These are phyloP conservation scores for Disparrhopalites patrizii DNA, from an alignment of 2,888 invertebrate species.

Conservation along the genomic window DNA sequence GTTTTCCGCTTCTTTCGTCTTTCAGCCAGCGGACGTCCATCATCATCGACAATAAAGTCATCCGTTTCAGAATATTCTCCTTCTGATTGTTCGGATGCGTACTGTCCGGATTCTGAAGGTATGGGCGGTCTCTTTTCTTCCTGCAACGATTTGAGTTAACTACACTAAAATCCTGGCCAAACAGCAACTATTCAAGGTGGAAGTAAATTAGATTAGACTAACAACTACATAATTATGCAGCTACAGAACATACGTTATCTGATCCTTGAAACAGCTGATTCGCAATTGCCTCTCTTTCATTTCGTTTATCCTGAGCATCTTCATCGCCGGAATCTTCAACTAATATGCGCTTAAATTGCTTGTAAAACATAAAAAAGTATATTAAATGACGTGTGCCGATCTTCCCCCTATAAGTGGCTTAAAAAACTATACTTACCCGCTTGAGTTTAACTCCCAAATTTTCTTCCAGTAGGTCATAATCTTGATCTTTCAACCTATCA, in stretches of 20 bases:
- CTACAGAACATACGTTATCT: slow-evolving; percentile 66
- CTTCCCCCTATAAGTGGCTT: not conserved
- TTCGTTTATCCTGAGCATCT: slow-evolving; percentile 66
- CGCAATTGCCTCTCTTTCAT: slow-evolving; percentile 82
- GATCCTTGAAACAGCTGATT: slow-evolving; percentile 82
- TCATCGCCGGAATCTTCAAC: slow-evolving; percentile 90
- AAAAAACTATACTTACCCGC: slow-evolving; percentile 63
- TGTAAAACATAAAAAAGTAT: slow-evolving; percentile 57
- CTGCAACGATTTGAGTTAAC: no score
- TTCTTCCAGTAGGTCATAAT: slow-evolving; percentile 95
- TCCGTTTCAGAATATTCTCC: slow-evolving; percentile 82
- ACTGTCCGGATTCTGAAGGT: slow-evolving; percentile 56
- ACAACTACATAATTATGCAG: no score
- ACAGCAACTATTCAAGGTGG: no score
- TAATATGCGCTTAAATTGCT: slow-evolving; percentile 79
- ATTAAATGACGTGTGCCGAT: not conserved
- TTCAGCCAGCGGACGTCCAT: slow-evolving; percentile 80
- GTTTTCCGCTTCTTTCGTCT: slow-evolving; percentile 73
- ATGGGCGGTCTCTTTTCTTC: slow-evolving; percentile 70
- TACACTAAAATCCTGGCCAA: no score
- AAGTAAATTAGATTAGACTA: no score
- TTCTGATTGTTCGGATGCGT: slow-evolving; percentile 73
- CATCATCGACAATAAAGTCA: slow-evolving; percentile 97
- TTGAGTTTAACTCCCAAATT: slow-evolving; percentile 92
- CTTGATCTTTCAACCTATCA: slow-evolving; percentile 94